Evolutionary conservation across 64 coral and sea anemone genomes (phyloP), one percentile per base, ranked within the genome.

Genomic region (Trachythela sp.): DNA sequence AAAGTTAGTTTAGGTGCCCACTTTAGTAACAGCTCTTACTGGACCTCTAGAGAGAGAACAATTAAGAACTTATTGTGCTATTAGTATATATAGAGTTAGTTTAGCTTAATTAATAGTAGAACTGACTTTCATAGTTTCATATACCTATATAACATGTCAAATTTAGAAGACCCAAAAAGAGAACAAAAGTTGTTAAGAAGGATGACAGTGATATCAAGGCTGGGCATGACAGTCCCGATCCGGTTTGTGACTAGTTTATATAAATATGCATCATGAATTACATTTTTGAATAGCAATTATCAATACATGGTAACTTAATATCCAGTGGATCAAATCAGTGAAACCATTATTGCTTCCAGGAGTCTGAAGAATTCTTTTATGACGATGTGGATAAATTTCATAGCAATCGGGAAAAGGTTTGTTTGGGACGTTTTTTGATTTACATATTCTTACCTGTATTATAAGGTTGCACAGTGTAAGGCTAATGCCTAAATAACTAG

Each of bases 311-410:
- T 68, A n/a, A 68, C 30, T 5, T 68, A n/a, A n/a, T 22, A 4
- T 6, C 59, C 18, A 68, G 20, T 45, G 42, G 11, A 68, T 68
- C 2, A 31, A 68, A n/a, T 2, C 15, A 68, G 18, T 22, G 6
- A n/a, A n/a, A 31, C 59, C 59, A 68, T n/a, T 31, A 22, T 68
- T 68, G 59, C 20, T 77, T 10, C 17, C 13, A 93, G 92, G 89
- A 94, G 50, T 76, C 83, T 50, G 92, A 94, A 88, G 94, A 97
- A 14, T 97, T 68, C 48, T 94, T 97, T 36, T 58, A 94, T 89
- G 94, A 97, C 89, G 92, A 92, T 89, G 92, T 97, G 34, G 94
- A 92, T 35, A 97, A 97, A 83, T 92, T 91, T 90, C 87, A 94
- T 84, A 76, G 48, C 37, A 93, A 97, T 26, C 93, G 90, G 70